phyloP scores from a whole-genome alignment of 1,140 invertebrate species.

The Lepidostoma basale region DNA sequence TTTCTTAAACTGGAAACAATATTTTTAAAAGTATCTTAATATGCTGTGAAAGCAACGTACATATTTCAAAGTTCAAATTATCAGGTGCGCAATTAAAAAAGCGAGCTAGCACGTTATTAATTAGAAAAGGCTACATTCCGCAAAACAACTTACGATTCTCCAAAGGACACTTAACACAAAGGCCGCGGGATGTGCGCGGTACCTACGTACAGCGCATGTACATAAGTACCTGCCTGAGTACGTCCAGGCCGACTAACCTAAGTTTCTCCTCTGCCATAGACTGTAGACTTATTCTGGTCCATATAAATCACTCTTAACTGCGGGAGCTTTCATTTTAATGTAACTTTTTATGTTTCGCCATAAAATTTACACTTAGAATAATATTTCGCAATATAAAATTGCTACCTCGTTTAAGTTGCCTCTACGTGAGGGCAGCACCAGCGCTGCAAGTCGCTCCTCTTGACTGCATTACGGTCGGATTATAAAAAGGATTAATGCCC shows the following conservation, averaged over 20 bases:
- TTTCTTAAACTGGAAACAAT: no score
- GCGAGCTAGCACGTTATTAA: background rate
- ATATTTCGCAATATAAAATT: conserved; percentile 46
- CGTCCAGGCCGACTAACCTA: conserved; percentile 23
- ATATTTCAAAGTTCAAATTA: no score
- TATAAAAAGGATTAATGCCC: conserved; percentile 17
- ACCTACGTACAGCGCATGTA: no score
- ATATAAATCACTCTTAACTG: conserved; percentile 47
- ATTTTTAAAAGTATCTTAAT: no score
- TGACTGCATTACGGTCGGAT: conserved; percentile 27
- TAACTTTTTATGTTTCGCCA: conserved; percentile 47
- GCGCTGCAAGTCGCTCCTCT: background rate
- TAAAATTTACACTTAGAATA: conserved; percentile 47
- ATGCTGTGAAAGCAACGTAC: no score
- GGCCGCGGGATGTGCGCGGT: background rate
- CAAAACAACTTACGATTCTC: background rate
- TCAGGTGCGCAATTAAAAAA: no score
- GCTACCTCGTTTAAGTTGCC: conserved; percentile 34
- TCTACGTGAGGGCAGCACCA: background rate
- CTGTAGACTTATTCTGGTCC: conserved; percentile 41
- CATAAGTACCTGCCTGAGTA: background rate
- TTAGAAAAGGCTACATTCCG: background rate
- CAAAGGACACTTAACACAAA: background rate
- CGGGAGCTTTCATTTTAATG: conserved; percentile 47
- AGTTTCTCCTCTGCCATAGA: conserved; percentile 33